Conservation (phyloP, 2,888 invertebrate species). For the Eulithis testata region DNA sequence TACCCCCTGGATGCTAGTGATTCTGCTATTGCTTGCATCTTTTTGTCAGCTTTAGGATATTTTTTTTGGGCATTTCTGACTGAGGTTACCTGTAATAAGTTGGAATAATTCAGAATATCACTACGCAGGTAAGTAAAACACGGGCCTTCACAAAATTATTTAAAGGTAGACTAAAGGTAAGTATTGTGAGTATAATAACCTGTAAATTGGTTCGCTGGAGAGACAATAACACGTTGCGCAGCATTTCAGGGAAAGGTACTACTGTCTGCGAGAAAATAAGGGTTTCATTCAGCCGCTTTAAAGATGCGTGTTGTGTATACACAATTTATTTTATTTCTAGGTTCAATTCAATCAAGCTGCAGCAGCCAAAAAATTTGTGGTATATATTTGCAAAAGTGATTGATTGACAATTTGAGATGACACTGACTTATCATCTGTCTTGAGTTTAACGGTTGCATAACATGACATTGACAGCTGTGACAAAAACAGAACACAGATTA, state of each 20-base stretch:
- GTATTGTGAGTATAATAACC: slow-evolving; percentile 47
- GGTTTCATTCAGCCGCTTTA: too few species aligned
- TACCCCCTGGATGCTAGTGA: slow-evolving; percentile 90
- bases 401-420: too few species aligned
- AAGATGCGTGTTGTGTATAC: too few species aligned
- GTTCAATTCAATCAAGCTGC: too few species aligned
- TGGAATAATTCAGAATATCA: slow-evolving; percentile 6
- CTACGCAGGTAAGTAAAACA: neutral
- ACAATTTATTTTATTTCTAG: too few species aligned
- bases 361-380: too few species aligned
- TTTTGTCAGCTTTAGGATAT: slow-evolving; percentile 74
- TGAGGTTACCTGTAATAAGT: slow-evolving; percentile 54
- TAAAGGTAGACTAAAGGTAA: too few species aligned
- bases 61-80: slow-evolving; percentile 67
- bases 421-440: too few species aligned
- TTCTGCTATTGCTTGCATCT: slow-evolving; percentile 82
- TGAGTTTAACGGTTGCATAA: neutral
- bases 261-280: too few species aligned
- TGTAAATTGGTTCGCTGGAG: slow-evolving; percentile 61
- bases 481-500: too few species aligned
- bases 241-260: slow-evolving; percentile 42
- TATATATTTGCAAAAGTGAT: too few species aligned
- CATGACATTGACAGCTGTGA: neutral
- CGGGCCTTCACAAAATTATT: too few species aligned
- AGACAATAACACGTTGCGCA: slow-evolving; percentile 56